phyloP scores from a whole-genome alignment of 2,888 invertebrate genomes.

The Serripes groenlandicus region DNA sequence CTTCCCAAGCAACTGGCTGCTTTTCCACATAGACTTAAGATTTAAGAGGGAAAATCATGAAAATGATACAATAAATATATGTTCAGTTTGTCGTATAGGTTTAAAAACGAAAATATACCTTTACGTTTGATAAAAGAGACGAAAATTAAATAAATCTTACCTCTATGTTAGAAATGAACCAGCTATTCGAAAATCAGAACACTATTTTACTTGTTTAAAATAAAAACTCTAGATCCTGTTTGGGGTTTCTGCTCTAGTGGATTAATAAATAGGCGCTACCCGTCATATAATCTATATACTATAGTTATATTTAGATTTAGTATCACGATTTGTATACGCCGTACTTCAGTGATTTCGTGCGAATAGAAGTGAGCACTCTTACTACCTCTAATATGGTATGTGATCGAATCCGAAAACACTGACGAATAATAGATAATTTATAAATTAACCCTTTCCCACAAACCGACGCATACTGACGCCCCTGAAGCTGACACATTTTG shows the following conservation, averaged over 20 bases:
- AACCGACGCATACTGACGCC: too few relatives aligned
- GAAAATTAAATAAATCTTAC: background rate
- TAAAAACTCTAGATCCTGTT: background rate
- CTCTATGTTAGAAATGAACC: background rate
- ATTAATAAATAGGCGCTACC: background rate
- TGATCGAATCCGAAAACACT: too few relatives aligned
- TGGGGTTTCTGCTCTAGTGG: conserved; percentile 4
- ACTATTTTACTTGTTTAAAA: background rate
- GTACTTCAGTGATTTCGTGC: too few relatives aligned
- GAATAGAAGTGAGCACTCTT: too few relatives aligned
- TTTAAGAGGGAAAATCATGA: background rate
- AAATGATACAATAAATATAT: background rate
- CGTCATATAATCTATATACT: background rate
- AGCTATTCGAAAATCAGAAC: background rate
- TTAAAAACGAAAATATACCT: too few relatives aligned
- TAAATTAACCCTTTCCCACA: too few relatives aligned
- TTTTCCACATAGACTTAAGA: background rate
- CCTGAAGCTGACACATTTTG: too few relatives aligned
- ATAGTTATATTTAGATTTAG: conserved; percentile 1
- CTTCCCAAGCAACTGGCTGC: background rate
- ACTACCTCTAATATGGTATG: too few relatives aligned
- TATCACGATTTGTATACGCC: conserved; percentile 9
- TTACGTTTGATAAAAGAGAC: background rate
- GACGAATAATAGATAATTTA: too few relatives aligned
- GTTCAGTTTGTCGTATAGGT: background rate